A percentile compares a stretch with the other conserved stretches of the same genome.
Evolutionary conservation across 2,113 vertebrate genomes (phyloP).

Genomic region (Anolis carolinensis): DNA sequence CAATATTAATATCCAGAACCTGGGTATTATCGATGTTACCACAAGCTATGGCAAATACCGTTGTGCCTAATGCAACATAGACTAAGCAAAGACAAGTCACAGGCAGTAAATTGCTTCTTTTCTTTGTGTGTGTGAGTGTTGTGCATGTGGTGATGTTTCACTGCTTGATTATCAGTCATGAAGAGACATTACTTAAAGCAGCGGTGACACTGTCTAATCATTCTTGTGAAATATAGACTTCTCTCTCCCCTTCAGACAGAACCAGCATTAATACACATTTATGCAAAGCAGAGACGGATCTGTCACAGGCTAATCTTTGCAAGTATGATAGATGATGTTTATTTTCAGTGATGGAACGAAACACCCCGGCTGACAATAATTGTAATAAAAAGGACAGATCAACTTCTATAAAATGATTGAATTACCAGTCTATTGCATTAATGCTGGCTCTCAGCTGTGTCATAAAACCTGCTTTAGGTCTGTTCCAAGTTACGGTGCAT

Average conservation of each 20-base stretch:
- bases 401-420: slow-evolving; percentile 94
- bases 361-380: slow-evolving; percentile 95
- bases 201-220: slow-evolving; percentile 84
- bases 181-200: slow-evolving; percentile 85
- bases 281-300: slow-evolving; percentile 88
- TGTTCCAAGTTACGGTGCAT: slow-evolving; percentile 65
- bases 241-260: slow-evolving; percentile 77
- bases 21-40: neutral
- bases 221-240: slow-evolving; percentile 83
- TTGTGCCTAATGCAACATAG: slow-evolving; percentile 61
- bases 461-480: slow-evolving; percentile 73
- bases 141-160: slow-evolving; percentile 35
- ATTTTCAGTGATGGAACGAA: slow-evolving; percentile 95
- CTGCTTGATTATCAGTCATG: slow-evolving; percentile 78
- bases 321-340: slow-evolving; percentile 99
- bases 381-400: slow-evolving; percentile 99
- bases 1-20: neutral
- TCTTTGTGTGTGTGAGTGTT: slow-evolving; percentile 14
- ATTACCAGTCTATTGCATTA: slow-evolving; percentile 97
- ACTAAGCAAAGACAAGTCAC: slow-evolving; percentile 51
- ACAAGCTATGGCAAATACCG: slow-evolving; percentile 38
- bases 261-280: slow-evolving; percentile 86
- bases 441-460: slow-evolving; percentile 79
- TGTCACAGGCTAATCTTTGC: slow-evolving; percentile 94
- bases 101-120: slow-evolving; percentile 70